Evolutionary conservation across 1,140 invertebrate genomes (phyloP), one percentile per base, ranked within the genome.

Genomic region (Cydia pomonella): DNA sequence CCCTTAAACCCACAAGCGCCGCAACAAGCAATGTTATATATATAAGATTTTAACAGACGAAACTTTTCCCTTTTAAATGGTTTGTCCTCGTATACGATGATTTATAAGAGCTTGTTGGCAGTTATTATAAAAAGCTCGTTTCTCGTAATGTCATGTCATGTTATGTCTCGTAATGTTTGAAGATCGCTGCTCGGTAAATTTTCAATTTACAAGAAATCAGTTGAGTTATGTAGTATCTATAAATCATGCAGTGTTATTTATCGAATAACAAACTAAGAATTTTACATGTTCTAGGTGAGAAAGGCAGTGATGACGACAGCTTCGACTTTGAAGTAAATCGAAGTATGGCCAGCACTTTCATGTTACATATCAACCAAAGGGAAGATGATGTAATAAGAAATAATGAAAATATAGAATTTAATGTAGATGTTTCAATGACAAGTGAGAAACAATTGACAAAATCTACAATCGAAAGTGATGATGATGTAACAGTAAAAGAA

Each of bases 311-410:
- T n/a, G 50, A 53, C 1, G 50, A 53, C 6, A 53, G 4, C n/a
- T 53, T n/a, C n/a, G 50, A 53, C n/a, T 53, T 53, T 53, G 50
- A 53, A 53, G n/a, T 50, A 18, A 16, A 50, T 50, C 47, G 47
- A n/a, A 50, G 16, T n/a, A 50, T 50, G 47, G 47, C 47, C 18
- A 50, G 47, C 47, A 50, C 47, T n/a, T 50, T 50, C 47, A 50
- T 50, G 47, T 1, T 5, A n/a, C 5, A n/a, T 50, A 18, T 53
- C 3, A n/a, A 18, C 5, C 1, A 4, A 53, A 9, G 50, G 5
- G 5, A 18, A 53, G n/a, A 53, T 50, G 18, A 16, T 16, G 16
- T 6, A 50, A 4, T 16, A 7, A 47, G 44, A 47, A 47, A 50
- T 50, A n/a, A 16, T 50, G 7, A n/a, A 50, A 6, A 18, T 3